These are phyloP conservation scores for Peromyscus attwateri DNA, from an alignment of 2,797 vertebrate species.

Conservation along the genomic window DNA sequence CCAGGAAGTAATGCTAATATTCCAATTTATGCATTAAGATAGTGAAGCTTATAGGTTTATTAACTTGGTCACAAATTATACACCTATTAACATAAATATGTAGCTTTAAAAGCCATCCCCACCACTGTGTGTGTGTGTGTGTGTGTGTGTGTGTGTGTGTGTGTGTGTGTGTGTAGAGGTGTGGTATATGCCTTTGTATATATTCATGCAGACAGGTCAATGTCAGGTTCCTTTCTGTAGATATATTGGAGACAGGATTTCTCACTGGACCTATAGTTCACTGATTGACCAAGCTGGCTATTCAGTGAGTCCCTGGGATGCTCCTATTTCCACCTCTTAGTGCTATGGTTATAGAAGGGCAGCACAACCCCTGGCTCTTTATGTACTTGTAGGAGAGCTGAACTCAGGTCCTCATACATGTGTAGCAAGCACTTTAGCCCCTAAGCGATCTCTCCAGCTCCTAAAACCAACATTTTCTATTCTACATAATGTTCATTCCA, in stretches of 20 bases:
- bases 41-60: background rate
- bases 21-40: slow-evolving; percentile 19
- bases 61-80: background rate
- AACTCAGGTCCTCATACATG: background rate
- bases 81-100: background rate
- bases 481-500: background rate
- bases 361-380: background rate
- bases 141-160: too few relatives aligned
- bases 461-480: background rate
- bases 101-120: background rate
- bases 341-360: background rate
- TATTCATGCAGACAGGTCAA: background rate
- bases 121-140: too few relatives aligned
- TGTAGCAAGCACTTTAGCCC: background rate
- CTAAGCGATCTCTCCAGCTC: background rate
- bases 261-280: background rate
- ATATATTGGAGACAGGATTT: background rate
- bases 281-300: background rate
- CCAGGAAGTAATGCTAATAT: background rate
- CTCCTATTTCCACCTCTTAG: background rate
- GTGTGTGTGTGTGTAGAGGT: too few relatives aligned
- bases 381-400: background rate
- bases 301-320: background rate
- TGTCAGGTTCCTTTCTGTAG: background rate
- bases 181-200: background rate